Percentiles rank a stretch among this genome's conserved stretches.
Evolutionary conservation across 2,888 invertebrate species (phyloP).

Genomic region (Mactromeris polynyma): DNA sequence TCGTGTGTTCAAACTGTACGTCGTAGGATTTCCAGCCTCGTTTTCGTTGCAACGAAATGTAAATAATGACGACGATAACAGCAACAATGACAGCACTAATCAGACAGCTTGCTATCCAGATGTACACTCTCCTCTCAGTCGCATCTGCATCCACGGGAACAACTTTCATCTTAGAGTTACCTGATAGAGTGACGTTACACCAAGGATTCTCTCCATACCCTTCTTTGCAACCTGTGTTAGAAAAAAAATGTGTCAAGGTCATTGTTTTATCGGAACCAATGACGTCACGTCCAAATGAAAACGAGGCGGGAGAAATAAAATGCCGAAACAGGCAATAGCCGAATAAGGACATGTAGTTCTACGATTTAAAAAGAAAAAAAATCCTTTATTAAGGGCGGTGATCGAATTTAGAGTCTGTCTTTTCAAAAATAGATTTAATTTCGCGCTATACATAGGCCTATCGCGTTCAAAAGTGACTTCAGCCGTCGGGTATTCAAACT

Average conservation of each 20-base stretch:
- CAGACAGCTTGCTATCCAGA: constrained; percentile 30
- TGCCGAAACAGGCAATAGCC: too few species aligned
- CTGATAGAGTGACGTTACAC: background rate
- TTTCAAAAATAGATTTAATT: too few species aligned
- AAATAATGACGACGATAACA: constrained; percentile 1
- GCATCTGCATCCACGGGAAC: background rate
- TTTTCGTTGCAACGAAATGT: background rate
- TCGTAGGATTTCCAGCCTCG: constrained; percentile 16
- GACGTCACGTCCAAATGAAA: too few species aligned
- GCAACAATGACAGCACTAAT: constrained; percentile 10
- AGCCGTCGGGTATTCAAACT: too few species aligned
- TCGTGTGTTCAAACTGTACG: background rate
- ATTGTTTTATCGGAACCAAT: background rate
- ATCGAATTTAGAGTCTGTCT: too few species aligned
- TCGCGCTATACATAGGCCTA: too few species aligned
- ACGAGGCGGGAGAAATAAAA: too few species aligned
- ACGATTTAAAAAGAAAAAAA: too few species aligned
- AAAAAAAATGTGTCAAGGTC: background rate
- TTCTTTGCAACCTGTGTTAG: constrained; percentile 3
- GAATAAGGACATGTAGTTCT: too few species aligned
- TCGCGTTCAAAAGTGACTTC: too few species aligned
- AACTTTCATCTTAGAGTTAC: background rate
- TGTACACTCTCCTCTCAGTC: background rate
- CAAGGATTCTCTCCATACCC: background rate
- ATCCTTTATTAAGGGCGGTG: too few species aligned